Evolutionary conservation across 2,113 vertebrate genomes (phyloP), one percentile per base, ranked within the genome.

Genomic region (Oryzias celebensis): DNA sequence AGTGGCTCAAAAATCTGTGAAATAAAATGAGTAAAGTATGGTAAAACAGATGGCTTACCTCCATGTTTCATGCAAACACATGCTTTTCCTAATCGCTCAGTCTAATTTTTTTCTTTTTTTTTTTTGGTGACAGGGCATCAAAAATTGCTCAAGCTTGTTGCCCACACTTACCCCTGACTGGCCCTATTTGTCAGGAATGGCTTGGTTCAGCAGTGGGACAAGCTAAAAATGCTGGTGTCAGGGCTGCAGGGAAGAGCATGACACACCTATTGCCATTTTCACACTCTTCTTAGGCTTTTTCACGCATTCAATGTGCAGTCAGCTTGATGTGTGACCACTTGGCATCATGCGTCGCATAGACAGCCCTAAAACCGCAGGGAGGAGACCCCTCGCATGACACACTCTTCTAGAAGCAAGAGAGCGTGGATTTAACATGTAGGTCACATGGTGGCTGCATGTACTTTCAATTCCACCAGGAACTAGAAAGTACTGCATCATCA

Each of bases 291-390:
- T 63, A 76, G 71, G 72, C 62, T 85, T 86, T 87, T 88, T 91
- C 87, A 85, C 85, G 77, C 87, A 84, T 90, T 65, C 62, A 59
- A 91, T 91, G 90, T 90, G 88, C 85, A 87, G 80, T 89, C 86
- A 86, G 88, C 75, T 56, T 81, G 84, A 88, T 65, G 59, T 82
- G 86, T 78, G 63, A 84, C 77, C 73, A 46, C 81, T 47, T 71
- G 44, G 63, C 78, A 55, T 81, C 77, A 73, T 64, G 73, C 74
- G 72, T 82, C 76, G 69, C 77, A 76, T 59, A 49, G 71, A 83
- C 49, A 80, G 83, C 59, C 80, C 75, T 65, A 18, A 66, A 71
- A 78, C 82, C 68, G 4, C 52, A 36, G 79, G 82, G 83, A 83
- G 56, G 71, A 59, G 62, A 80, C 79, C 73, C 47, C 61, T 70